These are phyloP conservation scores for Podocnemis expansa DNA, from an alignment of 2,113 vertebrate species.

Conservation along the genomic window DNA sequence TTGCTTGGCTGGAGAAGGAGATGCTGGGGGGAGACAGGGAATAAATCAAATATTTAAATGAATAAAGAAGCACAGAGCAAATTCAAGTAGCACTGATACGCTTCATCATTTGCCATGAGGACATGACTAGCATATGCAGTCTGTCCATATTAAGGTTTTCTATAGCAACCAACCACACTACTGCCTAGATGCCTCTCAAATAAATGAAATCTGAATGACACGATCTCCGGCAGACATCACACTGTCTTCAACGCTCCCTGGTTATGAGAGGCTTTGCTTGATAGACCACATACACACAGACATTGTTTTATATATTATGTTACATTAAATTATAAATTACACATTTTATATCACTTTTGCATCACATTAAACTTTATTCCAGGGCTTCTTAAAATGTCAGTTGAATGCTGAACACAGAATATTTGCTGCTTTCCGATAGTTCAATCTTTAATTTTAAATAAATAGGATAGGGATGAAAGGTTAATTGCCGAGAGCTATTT, in stretches of 20 bases:
- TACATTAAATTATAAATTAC: no score
- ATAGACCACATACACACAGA: not conserved
- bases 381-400: not conserved
- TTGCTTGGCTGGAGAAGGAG: constrained; percentile 92
- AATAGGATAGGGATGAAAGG: not conserved
- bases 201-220: not conserved
- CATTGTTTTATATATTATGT: not conserved
- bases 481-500: not conserved
- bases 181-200: fast-evolving
- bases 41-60: not conserved
- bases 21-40: constrained; percentile 68
- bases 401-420: not conserved
- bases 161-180: not conserved
- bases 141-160: not conserved
- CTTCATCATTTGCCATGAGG: not conserved
- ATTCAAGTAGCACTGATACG: not conserved
- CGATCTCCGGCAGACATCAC: fast-evolving
- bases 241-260: fast-evolving
- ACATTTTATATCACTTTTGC: no score
- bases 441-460: not conserved
- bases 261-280: not conserved
- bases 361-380: not conserved
- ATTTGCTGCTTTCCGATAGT: not conserved
- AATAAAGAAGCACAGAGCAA: not conserved
- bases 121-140: fast-evolving